These are phyloP conservation scores for Microvelia longipes DNA, from an alignment of 1,140 invertebrate species.

Conservation along the genomic window DNA sequence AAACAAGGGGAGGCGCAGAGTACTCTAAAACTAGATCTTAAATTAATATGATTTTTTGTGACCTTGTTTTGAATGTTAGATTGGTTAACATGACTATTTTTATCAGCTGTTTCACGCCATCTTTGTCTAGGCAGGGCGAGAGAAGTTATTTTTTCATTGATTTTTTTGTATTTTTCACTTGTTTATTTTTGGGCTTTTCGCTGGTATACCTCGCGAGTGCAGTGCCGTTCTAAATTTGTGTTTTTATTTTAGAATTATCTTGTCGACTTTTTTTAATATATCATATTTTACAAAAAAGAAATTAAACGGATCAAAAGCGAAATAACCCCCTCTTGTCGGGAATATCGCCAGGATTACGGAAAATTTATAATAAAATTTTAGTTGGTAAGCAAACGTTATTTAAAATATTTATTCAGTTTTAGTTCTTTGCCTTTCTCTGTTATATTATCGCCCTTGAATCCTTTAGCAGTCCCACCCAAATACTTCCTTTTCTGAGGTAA, in stretches of 20 bases:
- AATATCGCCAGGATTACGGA: not conserved
- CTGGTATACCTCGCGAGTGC: not conserved
- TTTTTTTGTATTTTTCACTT: not conserved
- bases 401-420: not conserved
- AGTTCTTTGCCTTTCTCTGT: not conserved
- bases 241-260: not conserved
- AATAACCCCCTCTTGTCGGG: not conserved
- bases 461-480: not conserved
- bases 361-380: not conserved
- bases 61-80: too few relatives aligned
- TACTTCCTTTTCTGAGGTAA: too few relatives aligned
- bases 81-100: too few relatives aligned
- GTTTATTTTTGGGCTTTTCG: not conserved
- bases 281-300: not conserved
- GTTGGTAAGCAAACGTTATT: not conserved
- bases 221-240: not conserved
- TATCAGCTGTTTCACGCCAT: not conserved
- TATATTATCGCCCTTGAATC: not conserved
- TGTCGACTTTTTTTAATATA: not conserved
- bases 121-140: not conserved
- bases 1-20: too few relatives aligned
- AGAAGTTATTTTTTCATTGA: not conserved
- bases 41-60: too few relatives aligned
- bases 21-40: too few relatives aligned
- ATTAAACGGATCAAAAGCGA: not conserved